Evolutionary conservation across 2,888 invertebrate species (phyloP).

Genomic region (Drosophila dives): DNA sequence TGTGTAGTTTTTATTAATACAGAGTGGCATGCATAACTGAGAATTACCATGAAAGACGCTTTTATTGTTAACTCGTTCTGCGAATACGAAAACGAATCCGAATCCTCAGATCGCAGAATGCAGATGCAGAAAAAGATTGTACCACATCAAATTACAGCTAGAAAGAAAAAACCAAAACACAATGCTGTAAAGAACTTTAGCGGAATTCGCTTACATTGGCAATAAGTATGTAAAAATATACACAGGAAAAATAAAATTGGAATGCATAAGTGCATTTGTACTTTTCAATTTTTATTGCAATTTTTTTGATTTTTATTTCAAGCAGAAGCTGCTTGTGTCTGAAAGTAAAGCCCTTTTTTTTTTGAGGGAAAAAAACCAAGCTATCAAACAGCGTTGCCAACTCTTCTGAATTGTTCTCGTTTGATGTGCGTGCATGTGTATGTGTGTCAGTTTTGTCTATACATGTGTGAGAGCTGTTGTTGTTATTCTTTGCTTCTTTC

Average conservation of each 20-base stretch:
- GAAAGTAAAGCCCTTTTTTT: constrained; percentile 41
- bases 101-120: constrained; percentile 30
- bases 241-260: neutral
- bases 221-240: neutral
- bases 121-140: constrained; percentile 56
- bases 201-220: constrained; percentile 39
- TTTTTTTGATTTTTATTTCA: constrained; percentile 1
- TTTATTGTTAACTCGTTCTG: constrained; percentile 34
- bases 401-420: constrained; percentile 54
- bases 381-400: constrained; percentile 38
- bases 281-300: neutral
- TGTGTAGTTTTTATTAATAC: constrained; percentile 13
- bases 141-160: constrained; percentile 55
- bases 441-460: constrained; percentile 7
- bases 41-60: constrained; percentile 38
- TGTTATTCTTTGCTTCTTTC: constrained; percentile 36
- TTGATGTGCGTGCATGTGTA: constrained; percentile 24
- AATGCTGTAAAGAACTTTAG: constrained; percentile 45
- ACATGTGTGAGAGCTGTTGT: constrained; percentile 9
- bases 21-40: constrained; percentile 14
- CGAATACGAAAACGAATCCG: constrained; percentile 37
- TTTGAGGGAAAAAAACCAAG: constrained; percentile 3
- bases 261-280: neutral
- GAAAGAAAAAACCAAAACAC: constrained; percentile 27
- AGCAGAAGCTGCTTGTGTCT: constrained; percentile 17